Base-by-base conservation (phyloP, 2,113 vertebrate species). In the Riparia riparia region DNA sequence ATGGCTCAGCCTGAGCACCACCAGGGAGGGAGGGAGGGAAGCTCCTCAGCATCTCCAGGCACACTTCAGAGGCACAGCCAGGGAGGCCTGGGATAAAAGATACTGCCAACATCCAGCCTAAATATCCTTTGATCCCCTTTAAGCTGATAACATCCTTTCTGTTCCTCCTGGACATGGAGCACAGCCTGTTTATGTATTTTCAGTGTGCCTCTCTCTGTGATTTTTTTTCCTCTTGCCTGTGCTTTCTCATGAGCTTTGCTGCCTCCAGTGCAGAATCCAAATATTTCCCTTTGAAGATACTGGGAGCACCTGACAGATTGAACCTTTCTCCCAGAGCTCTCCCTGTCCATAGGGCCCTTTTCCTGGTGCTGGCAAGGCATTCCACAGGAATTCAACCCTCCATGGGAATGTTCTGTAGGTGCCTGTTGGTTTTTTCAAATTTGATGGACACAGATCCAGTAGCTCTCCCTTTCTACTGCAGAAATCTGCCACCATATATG, bases 71-170 rank as follows among this genome's bases (percentile, higher is more conserved):
- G 72, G 47, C 42, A 1, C 85, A 83, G 47, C 69, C 20, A 50
- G 73, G 2, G 72, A 94, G 81, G 78, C 61, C 77, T 57, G 70
- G 78, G 44, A 39, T 56, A 5, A 91, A 60, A 87, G 90, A 49
- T 18, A 49, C 18, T 93, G 69, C 85, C 83, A n/a, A 53, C 90
- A 90, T 68, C 74, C 96, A 88, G 71, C 79, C 85, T 86, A 61
- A 82, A 85, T 80, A 90, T 69, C 71, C 88, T 95, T 90, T 95
- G 88, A 96, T 92, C 90, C 82, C 78, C 70, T 85, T 68, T 90
- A 93, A 94, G 82, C 94, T 90, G 95, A 22, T 90, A 82, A 90
- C 82, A 90, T 86, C 96, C 92, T 86, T 45, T 93, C 68, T 72
- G 16, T 77, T 90, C 88, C 92, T 74, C 45, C 54, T 77, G 82